Base-by-base conservation (phyloP, 2,113 vertebrate species). In the Hydropotes inermis region DNA sequence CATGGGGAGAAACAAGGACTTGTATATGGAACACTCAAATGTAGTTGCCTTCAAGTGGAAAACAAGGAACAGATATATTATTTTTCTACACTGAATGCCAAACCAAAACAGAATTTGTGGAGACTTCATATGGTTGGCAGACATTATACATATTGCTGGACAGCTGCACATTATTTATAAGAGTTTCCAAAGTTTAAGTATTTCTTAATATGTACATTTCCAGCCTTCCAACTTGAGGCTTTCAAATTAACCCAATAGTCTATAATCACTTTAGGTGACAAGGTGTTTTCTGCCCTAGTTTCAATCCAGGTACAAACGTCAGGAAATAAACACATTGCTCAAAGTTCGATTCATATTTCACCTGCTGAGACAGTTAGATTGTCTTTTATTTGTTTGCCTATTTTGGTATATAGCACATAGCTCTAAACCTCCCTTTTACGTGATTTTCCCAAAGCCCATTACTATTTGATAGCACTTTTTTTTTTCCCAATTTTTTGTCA, bases 1-100 rank as follows among this genome's bases (percentile, higher is more conserved):
- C 98, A 98, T 94, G 89, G 98, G 61, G 94, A 94, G 98, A 98
- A 99, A 98, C 96, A 98, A 97, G 94, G 87, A 92, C 90, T 96
- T 98, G 95, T 97, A 97, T 95, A 96, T 70, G 94, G 97, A 98
- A 98, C 98, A 98, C 33, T 98, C 45, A 94, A 98, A 97, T 39
- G 52, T 87, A 97, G 96, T 98, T 61, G 78, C 95, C 96, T 98
- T 98, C 96, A 98, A 97, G 98, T 97, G 76, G 92, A 98, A 98
- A 98, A 98, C 97, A 98, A 96, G 57, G 79, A 98, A 98, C 98
- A 98, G 91, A 97, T 90, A 96, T 95, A 92, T 97, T 97, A 96
- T 97, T 98, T 98, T 98, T 98, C 93, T 96, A 90, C 58, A 95
- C 47, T 58, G 97, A 97, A 95, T 96, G 93, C 94, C 96, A 98